Conservation (phyloP, 2,888 invertebrate species). For the Lucinisca nassula region DNA sequence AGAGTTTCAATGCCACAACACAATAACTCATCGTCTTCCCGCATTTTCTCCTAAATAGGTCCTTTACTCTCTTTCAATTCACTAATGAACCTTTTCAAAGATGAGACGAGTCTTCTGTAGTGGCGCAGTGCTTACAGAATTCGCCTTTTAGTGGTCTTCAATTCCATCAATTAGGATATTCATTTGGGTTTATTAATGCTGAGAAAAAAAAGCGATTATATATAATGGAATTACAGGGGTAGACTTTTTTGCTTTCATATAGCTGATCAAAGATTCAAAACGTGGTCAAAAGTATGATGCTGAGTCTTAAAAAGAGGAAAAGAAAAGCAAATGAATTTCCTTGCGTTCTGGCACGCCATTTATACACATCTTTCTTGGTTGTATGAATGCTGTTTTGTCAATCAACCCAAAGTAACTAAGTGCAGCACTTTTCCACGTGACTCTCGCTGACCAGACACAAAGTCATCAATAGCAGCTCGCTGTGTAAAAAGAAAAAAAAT, state of each 20-base stretch:
- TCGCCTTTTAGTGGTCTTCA: slow-evolving; percentile 38
- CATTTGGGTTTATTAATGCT: slow-evolving; percentile 13
- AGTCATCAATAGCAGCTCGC: too few relatives aligned
- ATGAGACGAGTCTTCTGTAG: slow-evolving; percentile 34
- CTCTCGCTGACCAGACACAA: too few relatives aligned
- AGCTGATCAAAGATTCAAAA: background rate
- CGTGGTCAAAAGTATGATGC: too few relatives aligned
- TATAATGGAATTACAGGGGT: slow-evolving; percentile 19
- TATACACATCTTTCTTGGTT: too few relatives aligned
- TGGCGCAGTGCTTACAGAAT: slow-evolving; percentile 7
- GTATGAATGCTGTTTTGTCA: too few relatives aligned
- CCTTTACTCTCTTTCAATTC: slow-evolving; percentile 62
- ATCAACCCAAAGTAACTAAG: too few relatives aligned
- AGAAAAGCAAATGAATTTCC: too few relatives aligned
- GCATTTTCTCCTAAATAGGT: slow-evolving; percentile 40
- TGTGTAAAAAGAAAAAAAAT: too few relatives aligned
- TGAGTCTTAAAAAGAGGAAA: too few relatives aligned
- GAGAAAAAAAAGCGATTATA: slow-evolving; percentile 29
- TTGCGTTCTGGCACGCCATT: too few relatives aligned
- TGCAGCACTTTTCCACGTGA: too few relatives aligned
- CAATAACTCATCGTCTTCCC: slow-evolving; percentile 61
- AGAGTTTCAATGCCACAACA: slow-evolving; percentile 52
- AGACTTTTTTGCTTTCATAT: background rate
- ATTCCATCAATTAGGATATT: slow-evolving; percentile 55
- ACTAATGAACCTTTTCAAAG: slow-evolving; percentile 69